These are phyloP conservation scores for Stichodactyla mertensii DNA, from an alignment of 64 coral and sea anemone genomes.

Conservation along the genomic window DNA sequence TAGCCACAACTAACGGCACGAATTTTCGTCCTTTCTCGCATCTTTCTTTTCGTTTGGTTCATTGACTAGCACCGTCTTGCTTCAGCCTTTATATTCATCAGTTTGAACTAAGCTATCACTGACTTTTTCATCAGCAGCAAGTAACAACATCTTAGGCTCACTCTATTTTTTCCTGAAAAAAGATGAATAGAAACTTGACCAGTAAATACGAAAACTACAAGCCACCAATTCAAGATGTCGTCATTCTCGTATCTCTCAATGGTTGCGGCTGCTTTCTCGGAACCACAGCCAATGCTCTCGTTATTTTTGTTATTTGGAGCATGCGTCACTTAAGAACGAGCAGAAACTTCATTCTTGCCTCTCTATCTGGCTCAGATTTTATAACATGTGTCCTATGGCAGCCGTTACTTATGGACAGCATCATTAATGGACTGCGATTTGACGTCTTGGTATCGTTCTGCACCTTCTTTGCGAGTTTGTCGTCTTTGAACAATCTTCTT, in stretches of 20 bases:
- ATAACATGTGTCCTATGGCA: background rate
- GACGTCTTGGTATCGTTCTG: background rate
- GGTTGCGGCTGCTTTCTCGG: background rate
- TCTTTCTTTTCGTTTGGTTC: no score
- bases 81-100: no score
- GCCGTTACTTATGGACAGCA: background rate
- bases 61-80: no score
- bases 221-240: background rate
- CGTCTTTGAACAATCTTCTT: background rate
- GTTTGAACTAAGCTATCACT: no score
- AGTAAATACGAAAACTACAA: background rate
- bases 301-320: background rate
- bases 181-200: background rate
- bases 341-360: background rate
- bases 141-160: background rate
- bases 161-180: background rate
- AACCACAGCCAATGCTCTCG: background rate
- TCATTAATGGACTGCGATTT: background rate
- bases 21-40: no score
- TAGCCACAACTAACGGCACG: no score
- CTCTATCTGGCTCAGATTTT: background rate
- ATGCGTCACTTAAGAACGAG: background rate
- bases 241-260: background rate
- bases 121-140: background rate
- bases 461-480: background rate